These are phyloP conservation scores for Gonioctena quinquepunctata DNA, from an alignment of 1,140 invertebrate species.

Conservation along the genomic window DNA sequence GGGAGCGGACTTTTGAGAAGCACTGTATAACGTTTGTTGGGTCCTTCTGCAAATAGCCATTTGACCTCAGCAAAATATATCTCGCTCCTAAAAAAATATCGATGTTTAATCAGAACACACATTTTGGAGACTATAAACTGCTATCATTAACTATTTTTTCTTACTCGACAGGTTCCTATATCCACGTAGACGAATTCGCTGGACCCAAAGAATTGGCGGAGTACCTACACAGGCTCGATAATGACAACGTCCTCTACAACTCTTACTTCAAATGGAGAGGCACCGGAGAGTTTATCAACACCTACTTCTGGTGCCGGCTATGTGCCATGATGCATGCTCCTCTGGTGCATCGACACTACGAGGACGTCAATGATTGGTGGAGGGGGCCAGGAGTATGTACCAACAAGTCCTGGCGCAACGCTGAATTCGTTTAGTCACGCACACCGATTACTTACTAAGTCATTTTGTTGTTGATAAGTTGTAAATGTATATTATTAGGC, in stretches of 20 bases:
- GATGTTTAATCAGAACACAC: too few relatives aligned
- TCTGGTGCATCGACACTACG: constrained; percentile 67
- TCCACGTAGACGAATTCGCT: constrained; percentile 94
- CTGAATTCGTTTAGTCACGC: constrained; percentile 41
- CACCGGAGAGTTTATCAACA: constrained; percentile 92
- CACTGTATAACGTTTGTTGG: too few relatives aligned
- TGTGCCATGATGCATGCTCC: constrained; percentile 87
- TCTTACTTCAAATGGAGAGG: constrained; percentile 90
- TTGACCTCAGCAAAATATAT: too few relatives aligned
- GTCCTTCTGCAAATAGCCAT: too few relatives aligned
- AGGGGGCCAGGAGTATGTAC: constrained; percentile 74
- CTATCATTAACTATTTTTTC: too few relatives aligned
- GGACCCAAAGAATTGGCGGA: constrained; percentile 81
- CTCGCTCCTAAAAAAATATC: too few relatives aligned
- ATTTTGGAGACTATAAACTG: too few relatives aligned
- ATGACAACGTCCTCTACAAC: constrained; percentile 87
- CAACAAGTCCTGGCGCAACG: constrained; percentile 67
- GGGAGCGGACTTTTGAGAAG: too few relatives aligned
- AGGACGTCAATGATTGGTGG: constrained; percentile 88
- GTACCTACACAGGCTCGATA: constrained; percentile 82
- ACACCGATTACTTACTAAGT: constrained; percentile 7
- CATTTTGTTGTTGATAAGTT: constrained; percentile 18
- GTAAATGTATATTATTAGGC: constrained; percentile 16
- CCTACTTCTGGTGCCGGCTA: constrained; percentile 92
- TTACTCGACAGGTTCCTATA: constrained; percentile 68